These are phyloP conservation scores for Gallinago paraguaiae DNA, from an alignment of 2,113 vertebrate species.

Conservation along the genomic window DNA sequence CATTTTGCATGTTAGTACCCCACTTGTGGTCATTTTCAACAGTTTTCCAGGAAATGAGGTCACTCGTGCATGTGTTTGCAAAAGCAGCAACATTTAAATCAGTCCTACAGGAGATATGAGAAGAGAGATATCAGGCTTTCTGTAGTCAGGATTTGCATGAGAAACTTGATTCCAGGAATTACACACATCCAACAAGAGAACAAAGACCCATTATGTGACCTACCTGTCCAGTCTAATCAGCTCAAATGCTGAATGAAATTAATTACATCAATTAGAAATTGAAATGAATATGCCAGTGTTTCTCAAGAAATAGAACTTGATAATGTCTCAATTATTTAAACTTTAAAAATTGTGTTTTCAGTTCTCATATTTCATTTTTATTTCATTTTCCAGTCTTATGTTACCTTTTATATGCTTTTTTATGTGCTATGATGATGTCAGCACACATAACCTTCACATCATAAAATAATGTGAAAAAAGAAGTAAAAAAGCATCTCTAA, in stretches of 20 bases:
- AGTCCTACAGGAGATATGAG: background rate
- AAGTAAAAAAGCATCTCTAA: background rate
- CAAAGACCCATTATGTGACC: background rate
- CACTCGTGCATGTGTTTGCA: background rate
- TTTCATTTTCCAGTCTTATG: background rate
- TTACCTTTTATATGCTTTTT: background rate
- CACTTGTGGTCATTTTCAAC: background rate
- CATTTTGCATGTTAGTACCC: background rate
- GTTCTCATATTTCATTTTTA: background rate
- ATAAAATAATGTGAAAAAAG: background rate
- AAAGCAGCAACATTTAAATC: background rate
- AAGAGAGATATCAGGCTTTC: background rate
- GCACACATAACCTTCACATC: background rate
- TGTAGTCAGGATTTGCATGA: background rate
- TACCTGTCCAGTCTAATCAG: constrained; percentile 16
- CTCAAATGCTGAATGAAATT: background rate
- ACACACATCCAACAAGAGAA: background rate
- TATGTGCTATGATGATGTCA: background rate
- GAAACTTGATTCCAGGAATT: constrained; percentile 17
- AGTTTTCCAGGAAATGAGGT: background rate
- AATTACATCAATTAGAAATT: constrained; percentile 15
- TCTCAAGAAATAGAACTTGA: background rate
- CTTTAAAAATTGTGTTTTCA: background rate
- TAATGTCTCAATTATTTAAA: constrained; percentile 20
- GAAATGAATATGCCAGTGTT: background rate